Base-by-base conservation (phyloP, 2,888 invertebrate species). In the Heliconius sara region DNA sequence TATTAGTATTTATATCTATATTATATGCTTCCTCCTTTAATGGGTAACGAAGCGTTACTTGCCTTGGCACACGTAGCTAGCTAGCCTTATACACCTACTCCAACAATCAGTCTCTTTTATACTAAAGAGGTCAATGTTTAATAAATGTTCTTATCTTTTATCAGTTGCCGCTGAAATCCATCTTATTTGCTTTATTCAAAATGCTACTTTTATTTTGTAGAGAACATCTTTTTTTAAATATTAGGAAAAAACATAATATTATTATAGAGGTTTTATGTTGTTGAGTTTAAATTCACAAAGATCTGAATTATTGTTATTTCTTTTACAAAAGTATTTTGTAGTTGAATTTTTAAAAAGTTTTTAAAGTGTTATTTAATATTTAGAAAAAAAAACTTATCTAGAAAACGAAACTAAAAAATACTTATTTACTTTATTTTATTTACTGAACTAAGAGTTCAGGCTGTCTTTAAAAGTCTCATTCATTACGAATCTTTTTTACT, bases 21-120 rank as follows among this genome's bases (percentile, higher is more conserved):
- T 25, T 47, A 27, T 13, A 47, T 13, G 63, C 43, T 65, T 75
- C 75, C 75, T 75, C 75, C 63, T 43, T 25, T 39, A 43, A 74
- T 27, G 63, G 63, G 39, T 63, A 74, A 74, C 74, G 43, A 74
- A 63, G 74, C 74, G 65, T 74, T 13, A 75, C 65, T 65, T 47
- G 75, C 75, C 75, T 75, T 75, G 75, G 63, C 60, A 19, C 75
- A 65, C 65, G 74, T 43, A 60, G 75, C 65, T 43, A 60, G 75
- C 65, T 43, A 47, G 22, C 57, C 57, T 72, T 47, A 70, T 57
- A 52, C 34, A 39, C 34, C 34, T 22, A 57, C 30, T 19, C 6
- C 1, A n/a, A 68, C 68, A 68, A 68, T n/a, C 68, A 68, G 22
- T 70, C 43, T 70, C 70, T 43, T 43, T 34, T 6, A 43, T 43